Evolutionary conservation across 2,797 vertebrate species (phyloP).

Genomic region (Danio aesculapii): DNA sequence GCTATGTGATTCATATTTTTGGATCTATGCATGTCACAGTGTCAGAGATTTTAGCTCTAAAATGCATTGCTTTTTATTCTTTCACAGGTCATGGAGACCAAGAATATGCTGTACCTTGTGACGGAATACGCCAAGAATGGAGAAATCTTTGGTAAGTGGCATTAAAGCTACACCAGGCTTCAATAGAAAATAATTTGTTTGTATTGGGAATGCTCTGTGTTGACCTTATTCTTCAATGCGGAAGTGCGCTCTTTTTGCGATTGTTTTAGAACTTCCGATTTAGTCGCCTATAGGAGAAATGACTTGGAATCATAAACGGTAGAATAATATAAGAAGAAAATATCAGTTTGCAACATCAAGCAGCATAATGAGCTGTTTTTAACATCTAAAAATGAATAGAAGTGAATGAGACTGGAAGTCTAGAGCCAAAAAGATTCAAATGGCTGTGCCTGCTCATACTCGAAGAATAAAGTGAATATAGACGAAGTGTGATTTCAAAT

Average conservation of each 20-base stretch:
- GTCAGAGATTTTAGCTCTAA: neutral
- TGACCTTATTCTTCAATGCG: neutral
- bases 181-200: neutral
- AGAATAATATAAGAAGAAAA: no score
- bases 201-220: neutral
- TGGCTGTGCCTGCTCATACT: no score
- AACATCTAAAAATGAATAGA: no score
- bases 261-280: no score
- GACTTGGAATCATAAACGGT: no score
- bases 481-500: neutral
- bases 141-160: constrained; percentile 96
- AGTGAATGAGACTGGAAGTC: no score
- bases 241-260: no score
- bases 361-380: no score
- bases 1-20: constrained; percentile 1
- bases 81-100: constrained; percentile 97
- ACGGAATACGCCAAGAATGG: constrained; percentile 99
- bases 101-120: constrained; percentile 99
- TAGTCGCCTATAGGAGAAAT: no score
- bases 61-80: constrained; percentile 15
- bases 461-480: neutral
- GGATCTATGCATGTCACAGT: neutral
- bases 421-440: no score
- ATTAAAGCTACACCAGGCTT: neutral
- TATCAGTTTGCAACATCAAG: no score